phyloP scores from a whole-genome alignment of 1,140 invertebrate genomes.

The Temnothorax curvispinosus region DNA sequence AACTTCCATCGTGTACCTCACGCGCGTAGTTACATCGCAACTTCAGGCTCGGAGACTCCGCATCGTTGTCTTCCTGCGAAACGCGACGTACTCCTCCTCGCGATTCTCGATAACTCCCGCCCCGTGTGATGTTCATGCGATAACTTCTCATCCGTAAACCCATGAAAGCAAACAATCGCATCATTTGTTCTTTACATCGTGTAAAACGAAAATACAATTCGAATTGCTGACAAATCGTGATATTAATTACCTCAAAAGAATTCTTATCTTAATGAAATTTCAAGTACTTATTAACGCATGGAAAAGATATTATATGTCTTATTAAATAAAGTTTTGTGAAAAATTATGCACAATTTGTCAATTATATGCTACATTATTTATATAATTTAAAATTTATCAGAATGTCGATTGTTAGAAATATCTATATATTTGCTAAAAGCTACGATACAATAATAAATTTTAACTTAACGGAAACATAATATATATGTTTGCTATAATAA shows the following conservation, averaged over 20 bases:
- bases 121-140: not conserved
- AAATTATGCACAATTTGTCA: too few species aligned
- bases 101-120: not conserved
- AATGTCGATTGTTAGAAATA: too few species aligned
- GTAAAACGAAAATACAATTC: not conserved
- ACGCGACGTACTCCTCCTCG: slow-evolving; percentile 27
- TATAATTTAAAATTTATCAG: not conserved
- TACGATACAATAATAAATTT: too few species aligned
- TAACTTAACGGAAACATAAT: too few species aligned
- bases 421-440: too few species aligned
- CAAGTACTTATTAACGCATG: not conserved
- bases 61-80: slow-evolving; percentile 30
- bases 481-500: not conserved
- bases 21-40: slow-evolving; percentile 33
- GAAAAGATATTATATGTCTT: not conserved
- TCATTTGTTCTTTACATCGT: slow-evolving; percentile 15
- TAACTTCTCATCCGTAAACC: slow-evolving; percentile 15
- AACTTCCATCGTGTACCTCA: slow-evolving; percentile 59
- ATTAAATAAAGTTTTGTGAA: not conserved
- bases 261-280: not conserved
- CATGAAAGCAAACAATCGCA: not conserved
- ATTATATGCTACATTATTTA: not conserved
- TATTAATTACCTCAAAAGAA: not conserved
- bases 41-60: slow-evolving; percentile 15
- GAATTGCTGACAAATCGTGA: not conserved